These are phyloP conservation scores for Cataglyphis hispanica DNA, from an alignment of 1,140 invertebrate genomes.

Conservation along the genomic window DNA sequence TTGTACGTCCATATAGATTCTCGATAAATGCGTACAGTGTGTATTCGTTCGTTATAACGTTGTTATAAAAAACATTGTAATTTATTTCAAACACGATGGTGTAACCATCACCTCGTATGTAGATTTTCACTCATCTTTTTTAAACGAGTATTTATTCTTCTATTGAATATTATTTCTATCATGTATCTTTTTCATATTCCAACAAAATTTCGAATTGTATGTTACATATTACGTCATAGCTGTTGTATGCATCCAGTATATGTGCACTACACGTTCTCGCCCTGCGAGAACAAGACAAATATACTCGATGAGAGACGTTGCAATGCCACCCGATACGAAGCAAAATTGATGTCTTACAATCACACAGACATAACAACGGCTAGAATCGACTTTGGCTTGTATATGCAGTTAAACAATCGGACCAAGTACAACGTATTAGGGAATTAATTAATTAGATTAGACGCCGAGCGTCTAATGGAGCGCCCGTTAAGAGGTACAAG, in stretches of 20 bases:
- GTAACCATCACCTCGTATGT: background rate
- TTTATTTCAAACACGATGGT: background rate
- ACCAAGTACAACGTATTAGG: slow-evolving; percentile 73
- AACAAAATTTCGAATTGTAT: background rate
- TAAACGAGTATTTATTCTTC: background rate
- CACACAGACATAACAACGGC: slow-evolving; percentile 58
- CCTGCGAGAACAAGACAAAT: background rate
- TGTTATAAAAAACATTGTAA: background rate
- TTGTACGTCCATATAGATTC: background rate
- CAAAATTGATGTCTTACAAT: slow-evolving; percentile 7
- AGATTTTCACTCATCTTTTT: background rate
- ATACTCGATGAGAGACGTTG: slow-evolving; percentile 30
- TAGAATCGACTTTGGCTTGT: slow-evolving; percentile 73
- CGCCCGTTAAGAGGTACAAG: slow-evolving; percentile 40
- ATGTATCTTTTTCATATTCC: background rate
- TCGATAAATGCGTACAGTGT: background rate
- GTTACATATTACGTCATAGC: background rate
- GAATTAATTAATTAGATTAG: slow-evolving; percentile 70
- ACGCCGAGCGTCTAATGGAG: slow-evolving; percentile 21
- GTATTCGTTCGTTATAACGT: background rate
- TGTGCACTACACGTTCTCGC: background rate
- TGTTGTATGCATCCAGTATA: too few relatives aligned
- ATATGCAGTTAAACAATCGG: slow-evolving; percentile 81
- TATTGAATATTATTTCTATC: background rate
- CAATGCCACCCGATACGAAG: slow-evolving; percentile 23